phyloP scores from a whole-genome alignment of 1,140 invertebrate genomes.

The Zelostemma sp. region DNA sequence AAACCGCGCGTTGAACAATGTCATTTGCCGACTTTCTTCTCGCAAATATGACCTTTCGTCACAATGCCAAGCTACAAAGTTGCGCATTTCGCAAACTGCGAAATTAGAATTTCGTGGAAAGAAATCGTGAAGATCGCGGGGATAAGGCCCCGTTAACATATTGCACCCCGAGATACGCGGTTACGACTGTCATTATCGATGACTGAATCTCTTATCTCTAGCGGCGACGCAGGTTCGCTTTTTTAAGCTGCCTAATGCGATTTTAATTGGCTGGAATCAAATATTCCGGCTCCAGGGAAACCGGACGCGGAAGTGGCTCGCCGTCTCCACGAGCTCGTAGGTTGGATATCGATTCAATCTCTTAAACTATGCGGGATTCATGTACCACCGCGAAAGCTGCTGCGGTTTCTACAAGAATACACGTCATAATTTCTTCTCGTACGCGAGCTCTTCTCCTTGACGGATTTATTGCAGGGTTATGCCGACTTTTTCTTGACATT shows the following conservation, averaged over 20 bases:
- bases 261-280: slow-evolving; percentile 48
- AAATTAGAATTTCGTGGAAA: not conserved
- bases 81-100: no score
- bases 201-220: slow-evolving; percentile 28
- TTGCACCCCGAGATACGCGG: slow-evolving; percentile 15
- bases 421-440: slow-evolving; percentile 32
- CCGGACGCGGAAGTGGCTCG: slow-evolving; percentile 54
- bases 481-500: no score
- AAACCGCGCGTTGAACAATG: slow-evolving; percentile 32
- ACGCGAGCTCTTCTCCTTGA: not conserved
- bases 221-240: slow-evolving; percentile 26
- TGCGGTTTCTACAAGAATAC: slow-evolving; percentile 51
- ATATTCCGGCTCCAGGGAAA: slow-evolving; percentile 41
- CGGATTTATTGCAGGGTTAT: no score
- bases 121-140: slow-evolving; percentile 7
- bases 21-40: slow-evolving; percentile 31
- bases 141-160: slow-evolving; percentile 20
- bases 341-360: slow-evolving; percentile 45
- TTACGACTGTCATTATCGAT: slow-evolving; percentile 33
- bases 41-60: slow-evolving; percentile 17
- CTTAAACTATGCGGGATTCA: slow-evolving; percentile 45
- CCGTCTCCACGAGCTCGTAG: slow-evolving; percentile 40
- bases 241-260: slow-evolving; percentile 43
- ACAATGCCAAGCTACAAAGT: not conserved
- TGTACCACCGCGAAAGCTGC: slow-evolving; percentile 52